Base-by-base conservation (phyloP, 2,888 invertebrate genomes). In the Ptilodon capucinus region DNA sequence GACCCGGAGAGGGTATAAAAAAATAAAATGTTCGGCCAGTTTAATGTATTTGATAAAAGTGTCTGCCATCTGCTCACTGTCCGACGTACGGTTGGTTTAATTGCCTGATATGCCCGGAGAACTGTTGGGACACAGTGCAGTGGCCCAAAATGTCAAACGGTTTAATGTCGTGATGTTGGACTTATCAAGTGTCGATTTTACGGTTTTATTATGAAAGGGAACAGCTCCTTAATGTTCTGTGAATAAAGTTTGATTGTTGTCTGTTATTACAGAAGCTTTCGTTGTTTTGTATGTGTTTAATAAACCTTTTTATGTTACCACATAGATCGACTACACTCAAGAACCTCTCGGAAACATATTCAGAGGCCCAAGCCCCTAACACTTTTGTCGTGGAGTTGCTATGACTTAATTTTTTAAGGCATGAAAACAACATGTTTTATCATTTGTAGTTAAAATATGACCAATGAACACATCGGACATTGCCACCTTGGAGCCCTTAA, bases 21-120 rank as follows among this genome's bases (percentile, higher is more conserved):
- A 19, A 77, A 81, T 76, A 74, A 82, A 86, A 84, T 79, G 82
- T 84, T 83, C 81, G 76, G 76, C 82, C 81, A 82, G 81, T 87
- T 89, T 88, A 89, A 90, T 89, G 90, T 86, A 83, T 89, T 86
- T 88, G 90, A 90, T 91, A 91, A 90, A 80, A 84, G 74, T 86
- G 90, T 89, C 88, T 83, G 87, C 77, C 87, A 82, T 84, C 86
- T 86, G 88, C 84, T 85, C 83, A 86, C 87, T 75, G 86, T 84
- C 80, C 67, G 69, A 62, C 65, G 68, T 63, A 67, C 71, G 76
- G 77, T 71, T 72, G 74, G 73, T 86, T 89, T 90, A 90, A 91
- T 89, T 90, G 88, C 86, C 78, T 78, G 87, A 86, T 88, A 86
- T 74, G 74, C 79, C 80, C 77, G 79, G 75, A 65, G 42, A 71